These are phyloP conservation scores for Lucinisca nassula DNA, from an alignment of 2,888 invertebrate genomes.

Conservation along the genomic window DNA sequence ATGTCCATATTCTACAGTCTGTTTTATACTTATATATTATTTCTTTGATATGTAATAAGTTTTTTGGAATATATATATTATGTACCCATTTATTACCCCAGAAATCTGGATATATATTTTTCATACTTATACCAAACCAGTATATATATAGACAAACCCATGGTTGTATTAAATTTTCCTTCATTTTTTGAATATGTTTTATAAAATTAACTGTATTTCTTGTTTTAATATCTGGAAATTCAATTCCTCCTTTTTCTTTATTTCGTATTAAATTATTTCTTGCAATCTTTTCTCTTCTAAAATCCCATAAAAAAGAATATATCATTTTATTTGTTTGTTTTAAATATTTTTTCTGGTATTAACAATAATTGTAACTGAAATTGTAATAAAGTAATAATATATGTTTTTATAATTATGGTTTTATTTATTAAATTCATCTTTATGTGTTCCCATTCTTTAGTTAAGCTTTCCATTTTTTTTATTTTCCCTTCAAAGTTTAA, in stretches of 20 bases:
- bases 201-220: neutral
- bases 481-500: neutral
- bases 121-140: neutral
- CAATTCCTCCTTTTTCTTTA: neutral
- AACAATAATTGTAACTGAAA: neutral
- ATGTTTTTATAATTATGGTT: neutral
- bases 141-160: neutral
- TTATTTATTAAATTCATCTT: neutral
- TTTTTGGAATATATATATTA: neutral
- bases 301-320: neutral
- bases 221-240: neutral
- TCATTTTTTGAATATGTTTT: neutral
- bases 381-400: neutral
- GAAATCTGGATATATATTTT: neutral
- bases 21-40: neutral
- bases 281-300: neutral
- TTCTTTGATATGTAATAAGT: too few species aligned
- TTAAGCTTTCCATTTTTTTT: neutral
- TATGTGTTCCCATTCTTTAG: neutral
- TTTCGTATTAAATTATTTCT: neutral
- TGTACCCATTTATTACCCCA: too few species aligned
- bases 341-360: neutral
- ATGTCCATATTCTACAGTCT: neutral
- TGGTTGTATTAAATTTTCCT: neutral
- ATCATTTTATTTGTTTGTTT: neutral